Evolutionary conservation across 2,888 invertebrate species (phyloP), one percentile per base, ranked within the genome.

Genomic region (Thymelicus acteon): DNA sequence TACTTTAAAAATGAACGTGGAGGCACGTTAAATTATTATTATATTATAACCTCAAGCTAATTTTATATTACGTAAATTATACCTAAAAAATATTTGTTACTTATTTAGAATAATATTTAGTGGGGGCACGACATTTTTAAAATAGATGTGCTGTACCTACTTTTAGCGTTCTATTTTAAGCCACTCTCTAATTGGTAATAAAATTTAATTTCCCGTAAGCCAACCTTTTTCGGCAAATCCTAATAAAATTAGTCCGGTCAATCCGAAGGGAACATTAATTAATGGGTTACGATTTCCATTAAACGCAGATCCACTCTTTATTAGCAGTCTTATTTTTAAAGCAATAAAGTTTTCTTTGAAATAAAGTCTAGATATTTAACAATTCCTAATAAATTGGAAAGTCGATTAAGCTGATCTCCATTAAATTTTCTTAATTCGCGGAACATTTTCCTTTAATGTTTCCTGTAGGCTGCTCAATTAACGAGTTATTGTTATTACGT

Each of bases 341-440:
- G 57, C 37, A 47, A 24, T 70, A 57, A 49, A 60, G 64, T 64
- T 49, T 12, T 39, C 31, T 57, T 65, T 70, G 39, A 44, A 39
- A 31, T 19, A 3, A 47, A 44, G 37, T 64, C 64, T 40, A 49
- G 40, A 60, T 64, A 37, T 58, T 70, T 64, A 60, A 64, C 70
- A 65, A 65, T 65, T 60, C 64, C 64, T 60, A 70, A 70, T 70
- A 64, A 70, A 69, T 69, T 63, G 63, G 48, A 15, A 69, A 64
- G 64, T 64, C 70, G 70, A 64, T 70, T 70, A 63, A 24, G 58
- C 37, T 49, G 40, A 64, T 58, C 15, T 52, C 70, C 60, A n/a
- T 54, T 48, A 64, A 70, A 40, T 60, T 63, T 58, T 37, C 63
- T 64, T 70, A 58, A 64, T 64, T 49, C 48, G 60, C 60, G 48